phyloP scores from a whole-genome alignment of 2,797 vertebrate species.

The Danio aesculapii region DNA sequence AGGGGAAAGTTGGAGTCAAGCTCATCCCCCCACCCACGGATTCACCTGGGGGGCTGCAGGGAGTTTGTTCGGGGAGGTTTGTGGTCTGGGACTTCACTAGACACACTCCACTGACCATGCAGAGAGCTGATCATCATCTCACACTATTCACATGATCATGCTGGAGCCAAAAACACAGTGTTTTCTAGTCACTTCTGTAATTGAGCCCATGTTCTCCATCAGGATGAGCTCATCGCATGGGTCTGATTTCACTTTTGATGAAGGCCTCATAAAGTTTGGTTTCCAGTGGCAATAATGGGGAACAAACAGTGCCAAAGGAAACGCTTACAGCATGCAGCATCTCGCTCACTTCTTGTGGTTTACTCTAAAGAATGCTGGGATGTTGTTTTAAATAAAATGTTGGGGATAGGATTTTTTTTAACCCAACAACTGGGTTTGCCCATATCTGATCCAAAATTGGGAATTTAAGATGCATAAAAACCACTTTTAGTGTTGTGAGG shows the following conservation, averaged over 20 bases:
- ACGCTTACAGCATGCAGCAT: slow-evolving; percentile 12
- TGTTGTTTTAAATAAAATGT: too few relatives aligned
- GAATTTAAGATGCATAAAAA: too few relatives aligned
- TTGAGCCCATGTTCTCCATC: slow-evolving; percentile 34
- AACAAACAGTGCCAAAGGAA: slow-evolving; percentile 48
- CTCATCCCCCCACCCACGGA: slow-evolving; percentile 45
- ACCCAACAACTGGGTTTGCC: too few relatives aligned
- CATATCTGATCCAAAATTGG: too few relatives aligned
- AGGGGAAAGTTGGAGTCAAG: slow-evolving; percentile 52
- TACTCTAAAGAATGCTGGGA: neutral
- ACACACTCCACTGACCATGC: slow-evolving; percentile 50
- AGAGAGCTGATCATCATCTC: neutral
- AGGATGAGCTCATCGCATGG: slow-evolving; percentile 76
- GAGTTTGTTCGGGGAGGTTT: slow-evolving; percentile 30
- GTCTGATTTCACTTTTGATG: slow-evolving; percentile 70
- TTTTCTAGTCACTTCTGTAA: slow-evolving; percentile 1
- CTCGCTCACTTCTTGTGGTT: slow-evolving; percentile 29
- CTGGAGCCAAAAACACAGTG: neutral
- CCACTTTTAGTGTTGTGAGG: too few relatives aligned
- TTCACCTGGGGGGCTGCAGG: slow-evolving; percentile 20
- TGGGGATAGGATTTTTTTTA: too few relatives aligned
- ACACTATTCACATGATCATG: neutral
- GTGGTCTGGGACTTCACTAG: slow-evolving; percentile 47
- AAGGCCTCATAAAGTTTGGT: slow-evolving; percentile 65
- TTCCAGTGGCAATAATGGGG: slow-evolving; percentile 67